These are phyloP conservation scores for Parnassius apollo DNA, from an alignment of 2,888 invertebrate species.

Conservation along the genomic window DNA sequence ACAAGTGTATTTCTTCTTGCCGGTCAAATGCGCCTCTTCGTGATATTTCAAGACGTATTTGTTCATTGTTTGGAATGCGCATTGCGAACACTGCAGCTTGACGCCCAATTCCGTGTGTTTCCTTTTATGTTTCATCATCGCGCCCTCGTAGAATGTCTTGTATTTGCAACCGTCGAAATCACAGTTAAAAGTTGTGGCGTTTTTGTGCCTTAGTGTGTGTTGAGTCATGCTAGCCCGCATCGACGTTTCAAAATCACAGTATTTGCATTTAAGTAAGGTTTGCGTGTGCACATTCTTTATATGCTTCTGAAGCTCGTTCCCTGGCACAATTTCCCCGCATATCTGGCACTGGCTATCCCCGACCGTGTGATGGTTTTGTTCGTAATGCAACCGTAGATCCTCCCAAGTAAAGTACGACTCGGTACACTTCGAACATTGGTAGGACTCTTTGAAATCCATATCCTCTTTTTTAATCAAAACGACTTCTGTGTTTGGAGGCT, in stretches of 20 bases:
- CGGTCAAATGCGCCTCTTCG: slow-evolving; percentile 67
- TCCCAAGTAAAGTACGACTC: slow-evolving; percentile 56
- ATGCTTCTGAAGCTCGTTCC: slow-evolving; percentile 57
- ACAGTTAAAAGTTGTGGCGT: slow-evolving; percentile 61
- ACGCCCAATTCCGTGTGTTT: slow-evolving; percentile 62
- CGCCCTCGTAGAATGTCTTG: slow-evolving; percentile 63
- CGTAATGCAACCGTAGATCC: slow-evolving; percentile 56
- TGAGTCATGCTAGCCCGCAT: slow-evolving; percentile 63
- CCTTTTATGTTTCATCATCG: slow-evolving; percentile 65
- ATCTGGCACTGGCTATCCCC: slow-evolving; percentile 65
- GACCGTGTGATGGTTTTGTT: slow-evolving; percentile 52
- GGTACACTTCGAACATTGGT: slow-evolving; percentile 65
- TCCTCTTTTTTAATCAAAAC: slow-evolving; percentile 55
- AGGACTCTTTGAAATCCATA: slow-evolving; percentile 48
- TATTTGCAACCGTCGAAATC: slow-evolving; percentile 59
- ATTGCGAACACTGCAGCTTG: slow-evolving; percentile 63
- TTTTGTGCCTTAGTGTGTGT: slow-evolving; percentile 65
- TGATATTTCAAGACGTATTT: slow-evolving; percentile 71
- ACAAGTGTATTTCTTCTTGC: slow-evolving; percentile 64
- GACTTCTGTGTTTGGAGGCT: not conserved
- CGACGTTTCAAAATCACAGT: slow-evolving; percentile 63
- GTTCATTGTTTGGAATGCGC: slow-evolving; percentile 72
- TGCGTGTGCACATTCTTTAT: slow-evolving; percentile 53
- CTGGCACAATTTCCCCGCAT: slow-evolving; percentile 59
- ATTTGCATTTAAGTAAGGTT: slow-evolving; percentile 52